phyloP scores from a whole-genome alignment of 2,797 vertebrate genomes.

The Sparus aurata region DNA sequence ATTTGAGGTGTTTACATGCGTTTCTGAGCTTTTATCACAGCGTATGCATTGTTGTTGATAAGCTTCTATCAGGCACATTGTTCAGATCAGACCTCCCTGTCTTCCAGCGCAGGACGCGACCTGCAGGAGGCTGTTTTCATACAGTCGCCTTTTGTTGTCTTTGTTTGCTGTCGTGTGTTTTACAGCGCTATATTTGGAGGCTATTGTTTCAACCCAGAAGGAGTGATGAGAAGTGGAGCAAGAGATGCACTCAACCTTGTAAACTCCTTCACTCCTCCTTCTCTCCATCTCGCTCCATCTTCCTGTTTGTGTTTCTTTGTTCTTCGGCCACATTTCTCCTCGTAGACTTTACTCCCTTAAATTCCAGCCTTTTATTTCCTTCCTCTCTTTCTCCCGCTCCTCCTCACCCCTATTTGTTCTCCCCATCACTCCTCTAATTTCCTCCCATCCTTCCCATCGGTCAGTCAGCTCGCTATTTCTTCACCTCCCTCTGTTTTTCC shows the following conservation, averaged over 20 bases:
- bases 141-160: slow-evolving; percentile 45
- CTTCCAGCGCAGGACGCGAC: slow-evolving; percentile 36
- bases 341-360: slow-evolving; percentile 62
- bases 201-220: slow-evolving; percentile 66
- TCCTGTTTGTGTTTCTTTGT: slow-evolving; percentile 66
- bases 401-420: slow-evolving; percentile 17
- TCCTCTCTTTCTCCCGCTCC: slow-evolving; percentile 14
- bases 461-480: slow-evolving; percentile 54
- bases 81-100: slow-evolving; percentile 36
- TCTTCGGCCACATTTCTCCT: slow-evolving; percentile 52
- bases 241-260: slow-evolving; percentile 11
- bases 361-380: slow-evolving; percentile 60
- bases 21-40: slow-evolving; percentile 16
- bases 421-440: slow-evolving; percentile 44
- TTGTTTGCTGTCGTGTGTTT: slow-evolving; percentile 34
- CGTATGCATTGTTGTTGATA: slow-evolving; percentile 28
- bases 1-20: slow-evolving; percentile 25
- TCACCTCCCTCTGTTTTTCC: slow-evolving; percentile 67
- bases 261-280: slow-evolving; percentile 37
- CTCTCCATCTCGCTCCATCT: slow-evolving; percentile 29
- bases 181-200: slow-evolving; percentile 38
- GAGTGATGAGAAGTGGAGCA: slow-evolving; percentile 35
- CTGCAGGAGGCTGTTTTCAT: slow-evolving; percentile 44
- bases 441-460: slow-evolving; percentile 57
- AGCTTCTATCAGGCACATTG: slow-evolving; percentile 34